Conservation (phyloP, 2,888 invertebrate species). For the Drosophila hamatofila region DNA sequence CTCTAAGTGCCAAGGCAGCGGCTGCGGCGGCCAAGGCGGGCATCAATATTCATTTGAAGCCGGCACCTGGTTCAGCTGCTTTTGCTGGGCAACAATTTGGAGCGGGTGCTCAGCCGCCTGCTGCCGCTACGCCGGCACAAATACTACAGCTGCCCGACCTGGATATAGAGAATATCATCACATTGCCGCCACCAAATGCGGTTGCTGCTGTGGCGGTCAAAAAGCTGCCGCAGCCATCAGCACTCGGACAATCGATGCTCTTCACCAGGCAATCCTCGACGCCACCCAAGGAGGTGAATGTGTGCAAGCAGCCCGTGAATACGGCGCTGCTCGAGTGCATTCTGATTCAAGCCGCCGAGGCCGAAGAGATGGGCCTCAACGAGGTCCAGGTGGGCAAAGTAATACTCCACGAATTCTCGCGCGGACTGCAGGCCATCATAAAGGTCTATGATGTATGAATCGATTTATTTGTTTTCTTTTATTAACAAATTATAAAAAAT, state of each 20-base stretch:
- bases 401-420: slow-evolving; percentile 48
- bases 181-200: slow-evolving; percentile 33
- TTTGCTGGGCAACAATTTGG: slow-evolving; percentile 10
- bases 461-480: not conserved
- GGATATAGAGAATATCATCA: slow-evolving; percentile 31
- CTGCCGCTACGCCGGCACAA: slow-evolving; percentile 1
- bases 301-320: slow-evolving; percentile 46
- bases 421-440: slow-evolving; percentile 28
- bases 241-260: not conserved
- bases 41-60: slow-evolving; percentile 35
- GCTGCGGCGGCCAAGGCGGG: slow-evolving; percentile 61
- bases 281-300: slow-evolving; percentile 30
- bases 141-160: slow-evolving; percentile 28
- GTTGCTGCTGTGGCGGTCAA: slow-evolving; percentile 6
- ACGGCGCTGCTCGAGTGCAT: slow-evolving; percentile 49
- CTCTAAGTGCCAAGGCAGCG: slow-evolving; percentile 59
- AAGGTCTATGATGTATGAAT: slow-evolving; percentile 18
- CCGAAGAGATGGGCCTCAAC: slow-evolving; percentile 43
- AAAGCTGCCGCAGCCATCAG: not conserved
- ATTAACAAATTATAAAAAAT: not conserved
- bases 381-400: slow-evolving; percentile 43
- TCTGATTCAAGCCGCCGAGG: slow-evolving; percentile 48
- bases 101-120: not conserved
- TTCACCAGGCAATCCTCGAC: not conserved
- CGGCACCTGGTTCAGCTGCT: slow-evolving; percentile 20